Evolutionary conservation across 1,140 invertebrate genomes (phyloP).

Genomic region (Lamellibrachia luymesi): DNA sequence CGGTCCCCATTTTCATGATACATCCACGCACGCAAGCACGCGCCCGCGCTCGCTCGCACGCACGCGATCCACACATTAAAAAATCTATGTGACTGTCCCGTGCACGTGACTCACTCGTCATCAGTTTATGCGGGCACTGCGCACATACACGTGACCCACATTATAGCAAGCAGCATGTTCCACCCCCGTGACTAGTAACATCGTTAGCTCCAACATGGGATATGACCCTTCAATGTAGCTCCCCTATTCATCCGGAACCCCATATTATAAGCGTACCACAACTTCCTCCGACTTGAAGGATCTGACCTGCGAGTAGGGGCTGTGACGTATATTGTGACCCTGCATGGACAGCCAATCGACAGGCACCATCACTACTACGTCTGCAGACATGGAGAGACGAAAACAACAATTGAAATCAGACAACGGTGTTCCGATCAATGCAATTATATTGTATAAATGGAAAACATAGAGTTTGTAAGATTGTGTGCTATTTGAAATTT

Average conservation of each 20-base stretch:
- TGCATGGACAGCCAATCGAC: no score
- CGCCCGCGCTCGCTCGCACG: not conserved
- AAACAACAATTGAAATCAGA: not conserved
- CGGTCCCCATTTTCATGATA: no score
- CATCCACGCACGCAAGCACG: not conserved
- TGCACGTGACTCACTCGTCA: not conserved
- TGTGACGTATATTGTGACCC: not conserved
- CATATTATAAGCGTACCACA: not conserved
- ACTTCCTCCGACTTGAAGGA: not conserved
- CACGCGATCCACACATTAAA: not conserved
- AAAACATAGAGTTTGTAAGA: no score
- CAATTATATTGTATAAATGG: not conserved
- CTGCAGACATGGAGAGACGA: not conserved
- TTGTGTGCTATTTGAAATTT: not conserved
- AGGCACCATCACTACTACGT: not conserved
- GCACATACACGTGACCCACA: not conserved
- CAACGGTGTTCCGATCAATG: not conserved
- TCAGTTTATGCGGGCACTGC: no score
- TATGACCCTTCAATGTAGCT: not conserved
- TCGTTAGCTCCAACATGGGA: not conserved
- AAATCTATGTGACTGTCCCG: not conserved
- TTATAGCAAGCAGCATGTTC: not conserved
- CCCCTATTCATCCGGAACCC: not conserved
- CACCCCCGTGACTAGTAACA: not conserved
- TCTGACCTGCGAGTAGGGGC: not conserved